phyloP scores from a whole-genome alignment of 2,113 vertebrate species.

The Hydrolagus affinis region DNA sequence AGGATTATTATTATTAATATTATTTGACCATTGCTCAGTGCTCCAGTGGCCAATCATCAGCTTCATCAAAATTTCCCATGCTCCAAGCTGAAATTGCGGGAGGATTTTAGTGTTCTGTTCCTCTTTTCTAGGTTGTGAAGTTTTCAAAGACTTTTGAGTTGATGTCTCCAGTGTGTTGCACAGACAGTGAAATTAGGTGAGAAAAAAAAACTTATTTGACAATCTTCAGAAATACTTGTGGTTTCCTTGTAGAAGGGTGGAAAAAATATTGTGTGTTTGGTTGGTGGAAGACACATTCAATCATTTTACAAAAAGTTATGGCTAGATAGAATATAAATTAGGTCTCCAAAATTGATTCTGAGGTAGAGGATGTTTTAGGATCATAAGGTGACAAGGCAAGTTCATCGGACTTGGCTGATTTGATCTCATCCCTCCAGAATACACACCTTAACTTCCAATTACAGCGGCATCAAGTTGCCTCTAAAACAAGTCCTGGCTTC shows the following conservation, averaged over 20 bases:
- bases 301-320: not conserved
- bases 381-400: not conserved
- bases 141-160: constrained; percentile 69
- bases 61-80: not conserved
- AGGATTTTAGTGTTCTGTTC: not conserved
- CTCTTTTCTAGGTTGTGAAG: constrained; percentile 57
- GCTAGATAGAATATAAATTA: not conserved
- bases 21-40: not conserved
- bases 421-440: no score
- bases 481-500: no score
- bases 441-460: no score
- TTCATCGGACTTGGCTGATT: no score
- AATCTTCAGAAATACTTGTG: not conserved
- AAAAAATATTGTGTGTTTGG: not conserved
- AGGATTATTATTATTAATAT: no score
- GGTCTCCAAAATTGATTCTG: not conserved
- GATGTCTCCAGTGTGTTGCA: constrained; percentile 63
- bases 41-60: not conserved
- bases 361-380: no score
- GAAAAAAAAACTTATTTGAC: not conserved
- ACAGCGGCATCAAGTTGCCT: no score
- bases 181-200: constrained; percentile 58
- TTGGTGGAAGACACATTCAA: not conserved
- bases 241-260: not conserved
- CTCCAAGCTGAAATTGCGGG: constrained; percentile 12